Percentiles rank a stretch among this genome's conserved stretches.
Evolutionary conservation across 2,888 invertebrate genomes (phyloP).

Genomic region (Molanna angustata): DNA sequence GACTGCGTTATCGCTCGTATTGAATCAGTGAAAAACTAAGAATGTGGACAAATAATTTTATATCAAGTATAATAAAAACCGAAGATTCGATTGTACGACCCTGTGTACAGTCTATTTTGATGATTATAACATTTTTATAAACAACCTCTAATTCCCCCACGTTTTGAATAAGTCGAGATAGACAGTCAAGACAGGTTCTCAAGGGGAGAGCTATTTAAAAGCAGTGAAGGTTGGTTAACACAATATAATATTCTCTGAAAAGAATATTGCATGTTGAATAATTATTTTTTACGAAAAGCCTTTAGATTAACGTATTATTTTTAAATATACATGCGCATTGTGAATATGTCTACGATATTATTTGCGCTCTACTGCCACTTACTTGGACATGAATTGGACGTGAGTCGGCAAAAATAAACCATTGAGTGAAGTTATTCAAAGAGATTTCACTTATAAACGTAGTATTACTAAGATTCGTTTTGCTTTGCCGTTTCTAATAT

Average conservation of each 20-base stretch:
- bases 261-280: background rate
- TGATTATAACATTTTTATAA: too few relatives aligned
- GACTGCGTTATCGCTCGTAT: slow-evolving; percentile 19
- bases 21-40: background rate
- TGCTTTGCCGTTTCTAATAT: background rate
- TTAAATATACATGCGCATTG: background rate
- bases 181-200: background rate
- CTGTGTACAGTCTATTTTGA: too few relatives aligned
- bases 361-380: background rate
- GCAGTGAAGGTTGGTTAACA: background rate
- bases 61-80: too few relatives aligned
- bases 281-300: background rate
- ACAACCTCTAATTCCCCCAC: too few relatives aligned
- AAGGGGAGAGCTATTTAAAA: too few relatives aligned
- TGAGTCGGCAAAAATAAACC: background rate
- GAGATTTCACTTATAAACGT: background rate
- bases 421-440: background rate
- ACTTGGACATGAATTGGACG: background rate
- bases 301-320: background rate
- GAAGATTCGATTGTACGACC: too few relatives aligned
- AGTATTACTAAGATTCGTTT: background rate
- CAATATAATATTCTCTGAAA: background rate
- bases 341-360: background rate
- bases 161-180: background rate
- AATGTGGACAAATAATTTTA: too few relatives aligned